Evolutionary conservation across 1,140 invertebrate species (phyloP).

Genomic region (Meloidogyne floridensis): DNA sequence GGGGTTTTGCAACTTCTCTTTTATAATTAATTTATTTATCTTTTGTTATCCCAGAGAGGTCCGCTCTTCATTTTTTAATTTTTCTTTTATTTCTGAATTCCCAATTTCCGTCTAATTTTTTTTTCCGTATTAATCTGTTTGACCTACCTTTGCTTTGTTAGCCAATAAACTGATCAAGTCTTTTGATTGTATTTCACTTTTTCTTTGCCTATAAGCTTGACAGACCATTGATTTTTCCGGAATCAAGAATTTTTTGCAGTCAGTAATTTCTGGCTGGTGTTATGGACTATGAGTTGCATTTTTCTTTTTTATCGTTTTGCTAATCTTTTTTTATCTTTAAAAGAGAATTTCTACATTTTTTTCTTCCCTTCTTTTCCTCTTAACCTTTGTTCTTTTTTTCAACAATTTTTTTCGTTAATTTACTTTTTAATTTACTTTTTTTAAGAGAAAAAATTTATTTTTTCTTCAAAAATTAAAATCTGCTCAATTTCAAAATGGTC

Average conservation of each 20-base stretch:
- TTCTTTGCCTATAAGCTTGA: too few species aligned
- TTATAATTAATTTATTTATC: neutral
- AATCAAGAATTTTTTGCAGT: too few species aligned
- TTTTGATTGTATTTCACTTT: too few species aligned
- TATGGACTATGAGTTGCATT: too few species aligned
- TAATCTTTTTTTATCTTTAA: neutral
- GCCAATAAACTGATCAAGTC: too few species aligned
- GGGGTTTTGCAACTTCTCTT: slow-evolving; percentile 2
- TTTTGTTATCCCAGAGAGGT: neutral
- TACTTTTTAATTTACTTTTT: neutral
- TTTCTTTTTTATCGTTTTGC: neutral
- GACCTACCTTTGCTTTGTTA: too few species aligned
- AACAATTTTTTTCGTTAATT: slow-evolving; percentile 18
- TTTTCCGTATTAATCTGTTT: too few species aligned
- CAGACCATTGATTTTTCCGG: too few species aligned
- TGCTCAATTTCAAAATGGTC: slow-evolving; percentile 19
- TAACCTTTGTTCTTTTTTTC: slow-evolving; percentile 13
- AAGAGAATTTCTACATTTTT: neutral
- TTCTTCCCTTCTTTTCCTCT: neutral
- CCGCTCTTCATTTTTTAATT: too few species aligned
- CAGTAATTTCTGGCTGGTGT: too few species aligned
- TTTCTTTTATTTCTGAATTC: too few species aligned
- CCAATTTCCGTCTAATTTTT: too few species aligned
- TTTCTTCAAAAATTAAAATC: neutral
- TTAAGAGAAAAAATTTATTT: neutral